Evolutionary conservation across 1,140 invertebrate species (phyloP).

Genomic region (Drosophila chauvacae): DNA sequence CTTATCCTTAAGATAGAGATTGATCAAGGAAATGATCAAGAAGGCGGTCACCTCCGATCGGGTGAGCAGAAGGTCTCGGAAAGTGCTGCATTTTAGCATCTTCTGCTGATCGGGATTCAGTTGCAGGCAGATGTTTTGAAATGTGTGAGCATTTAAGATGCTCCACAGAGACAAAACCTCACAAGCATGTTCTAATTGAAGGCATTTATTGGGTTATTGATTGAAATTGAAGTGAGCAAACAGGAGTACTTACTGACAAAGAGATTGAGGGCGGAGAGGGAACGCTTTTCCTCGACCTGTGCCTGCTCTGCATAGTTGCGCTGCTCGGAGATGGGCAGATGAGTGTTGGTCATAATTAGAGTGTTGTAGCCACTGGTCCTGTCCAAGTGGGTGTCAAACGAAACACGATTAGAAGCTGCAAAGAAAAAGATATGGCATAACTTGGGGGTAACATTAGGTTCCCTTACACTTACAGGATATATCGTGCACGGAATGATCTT

Average conservation of each 20-base stretch:
- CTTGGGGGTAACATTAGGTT: background rate
- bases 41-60: conserved; percentile 92
- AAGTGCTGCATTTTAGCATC: conserved; percentile 87
- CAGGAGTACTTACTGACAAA: conserved; percentile 87
- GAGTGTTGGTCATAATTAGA: conserved; percentile 49
- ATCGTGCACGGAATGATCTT: conserved; percentile 80
- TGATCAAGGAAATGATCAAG: conserved; percentile 91
- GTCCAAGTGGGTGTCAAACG: conserved; percentile 60
- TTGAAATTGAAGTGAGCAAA: background rate
- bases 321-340: conserved; percentile 63
- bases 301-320: conserved; percentile 84
- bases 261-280: conserved; percentile 90
- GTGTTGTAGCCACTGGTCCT: conserved; percentile 80
- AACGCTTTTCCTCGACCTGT: conserved; percentile 88
- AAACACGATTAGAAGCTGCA: conserved; percentile 40
- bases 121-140: conserved; percentile 92
- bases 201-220: background rate
- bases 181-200: conserved; percentile 88
- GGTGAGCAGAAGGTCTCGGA: conserved; percentile 92
- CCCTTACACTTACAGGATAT: conserved; percentile 55
- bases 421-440: background rate
- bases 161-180: conserved; percentile 98
- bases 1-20: conserved; percentile 96
- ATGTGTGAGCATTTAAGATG: conserved; percentile 96
- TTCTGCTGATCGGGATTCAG: conserved; percentile 87